These are phyloP conservation scores for Cardiocondyla obscurior DNA, from an alignment of 1,140 invertebrate genomes.

Conservation along the genomic window DNA sequence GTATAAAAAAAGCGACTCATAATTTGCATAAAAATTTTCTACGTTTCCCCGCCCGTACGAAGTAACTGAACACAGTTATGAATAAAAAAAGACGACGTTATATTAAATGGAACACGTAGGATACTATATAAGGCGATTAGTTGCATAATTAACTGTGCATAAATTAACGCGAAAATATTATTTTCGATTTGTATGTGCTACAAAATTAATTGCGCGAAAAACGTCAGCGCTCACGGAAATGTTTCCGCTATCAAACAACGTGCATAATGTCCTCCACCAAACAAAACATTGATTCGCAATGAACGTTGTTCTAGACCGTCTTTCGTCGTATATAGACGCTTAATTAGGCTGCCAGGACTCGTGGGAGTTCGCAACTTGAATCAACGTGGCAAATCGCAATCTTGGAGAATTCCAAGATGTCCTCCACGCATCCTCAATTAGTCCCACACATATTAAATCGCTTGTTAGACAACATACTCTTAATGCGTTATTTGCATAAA, in stretches of 20 bases:
- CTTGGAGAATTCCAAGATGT: slow-evolving; percentile 32
- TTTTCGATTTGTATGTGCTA: not conserved
- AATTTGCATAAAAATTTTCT: not conserved
- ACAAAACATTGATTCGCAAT: slow-evolving; percentile 34
- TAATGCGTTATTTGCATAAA: not conserved
- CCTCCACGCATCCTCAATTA: slow-evolving; percentile 57
- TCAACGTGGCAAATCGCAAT: slow-evolving; percentile 51
- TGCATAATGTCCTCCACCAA: not conserved
- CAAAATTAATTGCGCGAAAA: slow-evolving; percentile 35
- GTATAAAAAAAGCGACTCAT: not conserved
- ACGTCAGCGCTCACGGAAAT: not conserved
- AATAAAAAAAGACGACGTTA: not conserved
- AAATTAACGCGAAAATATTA: slow-evolving; percentile 38
- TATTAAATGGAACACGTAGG: not conserved
- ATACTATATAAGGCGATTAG: not conserved
- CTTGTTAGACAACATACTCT: not conserved
- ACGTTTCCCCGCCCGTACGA: not conserved
- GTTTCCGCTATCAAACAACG: slow-evolving; percentile 7
- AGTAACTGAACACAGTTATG: not conserved
- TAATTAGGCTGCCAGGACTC: slow-evolving; percentile 67
- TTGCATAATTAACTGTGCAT: not conserved
- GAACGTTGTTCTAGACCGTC: slow-evolving; percentile 57
- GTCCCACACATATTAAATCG: slow-evolving; percentile 27
- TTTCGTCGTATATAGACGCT: slow-evolving; percentile 66
- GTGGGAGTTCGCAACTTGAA: slow-evolving; percentile 68